Evolutionary conservation across 2,888 invertebrate genomes (phyloP), one percentile per base, ranked within the genome.

Genomic region (Diaphora mendica): DNA sequence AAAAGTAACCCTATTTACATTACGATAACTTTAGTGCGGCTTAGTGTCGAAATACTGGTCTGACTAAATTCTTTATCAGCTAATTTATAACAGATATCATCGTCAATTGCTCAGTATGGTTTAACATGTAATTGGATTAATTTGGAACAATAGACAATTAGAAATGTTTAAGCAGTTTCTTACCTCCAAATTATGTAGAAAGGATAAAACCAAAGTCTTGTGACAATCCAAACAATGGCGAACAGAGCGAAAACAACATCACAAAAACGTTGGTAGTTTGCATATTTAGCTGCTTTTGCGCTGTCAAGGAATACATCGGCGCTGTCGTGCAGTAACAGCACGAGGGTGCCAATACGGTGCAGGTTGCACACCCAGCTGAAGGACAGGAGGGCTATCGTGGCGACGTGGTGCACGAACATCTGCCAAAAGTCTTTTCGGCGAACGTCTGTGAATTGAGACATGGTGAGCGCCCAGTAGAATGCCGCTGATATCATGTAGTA

Each of bases 361-460:
- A 99, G 96, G 94, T 99, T 99, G 92, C 98, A 98, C 11, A 98
- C 97, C 99, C 99, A 99, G 80, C 99, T 99, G 91, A 99, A 97
- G 74, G 97, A 97, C 95, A 99, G 97, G 78, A 99, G 96, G 65
- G 97, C 93, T 83, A 99, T 97, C 64, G 99, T 99, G 35, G 99
- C 98, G 88, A 99, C 97, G 91, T 99, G 99, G 95, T 99, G 99
- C 72, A 99, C 96, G 93, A 99, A 99, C 99, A 99, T 99, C 96
- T 99, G 99, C 98, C 98, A 98, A 94, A 99, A 99, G 94, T 99
- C 99, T 93, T 98, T 98, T 80, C 99, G 97, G 80, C 98, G 98
- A 72, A 98, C 98, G 93, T 99, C 99, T 92, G 98, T 97, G 95
- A 99, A 99, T 94, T 99, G 99, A 30, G 99, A 98, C 78, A 98